Evolutionary conservation across 2,888 invertebrate species (phyloP).

Genomic region (Anagyrus pseudococci): DNA sequence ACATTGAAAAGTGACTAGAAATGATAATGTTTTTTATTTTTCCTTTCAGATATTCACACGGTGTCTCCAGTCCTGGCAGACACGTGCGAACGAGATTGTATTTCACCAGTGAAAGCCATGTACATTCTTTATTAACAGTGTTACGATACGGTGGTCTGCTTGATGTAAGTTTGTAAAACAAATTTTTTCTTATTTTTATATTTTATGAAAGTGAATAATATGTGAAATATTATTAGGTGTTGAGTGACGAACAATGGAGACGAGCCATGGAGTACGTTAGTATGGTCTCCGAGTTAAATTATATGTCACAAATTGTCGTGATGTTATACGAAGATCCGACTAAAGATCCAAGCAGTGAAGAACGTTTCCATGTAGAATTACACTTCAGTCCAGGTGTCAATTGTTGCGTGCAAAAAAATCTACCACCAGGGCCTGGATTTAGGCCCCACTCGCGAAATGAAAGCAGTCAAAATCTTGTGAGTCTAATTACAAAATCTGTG

Average conservation of each 20-base stretch:
- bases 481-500: too few relatives aligned
- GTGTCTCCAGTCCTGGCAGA: slow-evolving; percentile 96
- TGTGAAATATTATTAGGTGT: slow-evolving; percentile 62
- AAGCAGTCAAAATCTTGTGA: slow-evolving; percentile 65
- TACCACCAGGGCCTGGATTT: slow-evolving; percentile 92
- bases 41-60: slow-evolving; percentile 84
- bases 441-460: slow-evolving; percentile 90
- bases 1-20: neutral
- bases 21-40: slow-evolving; percentile 1
- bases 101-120: slow-evolving; percentile 99
- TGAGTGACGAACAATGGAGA: slow-evolving; percentile 96
- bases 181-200: neutral
- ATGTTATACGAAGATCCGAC: slow-evolving; percentile 99
- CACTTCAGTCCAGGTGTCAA: slow-evolving; percentile 99
- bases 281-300: slow-evolving; percentile 97
- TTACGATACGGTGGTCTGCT: slow-evolving; percentile 90
- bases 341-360: slow-evolving; percentile 89
- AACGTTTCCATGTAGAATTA: slow-evolving; percentile 96
- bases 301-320: slow-evolving; percentile 98
- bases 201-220: neutral
- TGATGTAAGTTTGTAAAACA: slow-evolving; percentile 68
- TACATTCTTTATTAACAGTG: slow-evolving; percentile 96
- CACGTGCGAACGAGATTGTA: slow-evolving; percentile 98
- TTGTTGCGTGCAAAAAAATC: slow-evolving; percentile 93
- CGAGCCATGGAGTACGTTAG: slow-evolving; percentile 98